Evolutionary conservation across 92 coral and sea anemone species (phyloP).

Genomic region (Parazoanthus darwini): DNA sequence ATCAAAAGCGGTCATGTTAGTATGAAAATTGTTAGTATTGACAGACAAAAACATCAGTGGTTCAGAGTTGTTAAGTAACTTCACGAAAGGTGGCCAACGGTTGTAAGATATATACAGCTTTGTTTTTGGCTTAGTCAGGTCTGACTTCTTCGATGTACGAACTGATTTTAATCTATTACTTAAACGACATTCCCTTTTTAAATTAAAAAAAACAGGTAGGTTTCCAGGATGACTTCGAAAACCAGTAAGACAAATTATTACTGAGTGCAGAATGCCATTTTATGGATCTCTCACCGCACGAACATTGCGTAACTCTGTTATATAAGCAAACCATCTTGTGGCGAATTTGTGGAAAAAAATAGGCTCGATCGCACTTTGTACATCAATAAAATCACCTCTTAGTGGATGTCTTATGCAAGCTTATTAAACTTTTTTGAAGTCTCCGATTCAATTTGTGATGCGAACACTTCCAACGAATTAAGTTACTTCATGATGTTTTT

Average conservation of each 20-base stretch:
- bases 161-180: background rate
- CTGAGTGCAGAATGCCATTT: background rate
- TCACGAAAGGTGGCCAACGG: background rate
- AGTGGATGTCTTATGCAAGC: background rate
- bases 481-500: background rate
- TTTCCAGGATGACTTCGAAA: background rate
- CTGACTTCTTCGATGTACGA: background rate
- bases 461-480: background rate
- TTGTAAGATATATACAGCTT: background rate
- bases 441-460: background rate
- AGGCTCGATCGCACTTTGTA: background rate
- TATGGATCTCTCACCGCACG: background rate
- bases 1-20: constrained; percentile 3
- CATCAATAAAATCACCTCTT: background rate
- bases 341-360: too few species aligned
- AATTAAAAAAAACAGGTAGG: background rate
- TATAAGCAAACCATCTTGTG: background rate
- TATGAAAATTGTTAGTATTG: constrained; percentile 20
- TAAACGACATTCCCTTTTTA: background rate
- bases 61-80: too few species aligned
- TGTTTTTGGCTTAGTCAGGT: background rate
- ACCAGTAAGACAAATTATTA: background rate
- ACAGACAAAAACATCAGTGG: too few species aligned
- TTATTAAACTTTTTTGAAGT: background rate
- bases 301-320: background rate